Percentiles rank a stretch among this genome's conserved stretches.
phyloP scores from a whole-genome alignment of 2,113 vertebrate species.

The Aegypius monachus region DNA sequence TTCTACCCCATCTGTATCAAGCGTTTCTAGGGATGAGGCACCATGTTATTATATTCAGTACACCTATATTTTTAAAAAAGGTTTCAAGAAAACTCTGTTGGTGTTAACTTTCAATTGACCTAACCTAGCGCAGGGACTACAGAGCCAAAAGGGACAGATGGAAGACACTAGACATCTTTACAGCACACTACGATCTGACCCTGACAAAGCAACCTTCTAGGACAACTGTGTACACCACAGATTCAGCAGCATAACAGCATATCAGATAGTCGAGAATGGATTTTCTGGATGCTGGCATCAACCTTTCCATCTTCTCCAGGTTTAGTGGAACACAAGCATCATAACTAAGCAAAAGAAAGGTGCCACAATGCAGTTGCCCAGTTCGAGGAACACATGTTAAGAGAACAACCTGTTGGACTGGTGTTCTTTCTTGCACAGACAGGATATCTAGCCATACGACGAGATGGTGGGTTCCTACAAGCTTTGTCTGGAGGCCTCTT shows the following conservation, averaged over 20 bases:
- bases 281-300: not conserved
- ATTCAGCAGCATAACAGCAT: fast-evolving
- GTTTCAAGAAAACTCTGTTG: not conserved
- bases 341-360: not conserved
- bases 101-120: not conserved
- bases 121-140: not conserved
- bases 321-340: not conserved
- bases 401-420: too few relatives aligned
- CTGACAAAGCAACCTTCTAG: not conserved
- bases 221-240: not conserved
- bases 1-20: not conserved
- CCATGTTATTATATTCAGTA: not conserved
- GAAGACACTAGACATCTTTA: not conserved
- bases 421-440: not conserved
- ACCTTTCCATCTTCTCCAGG: not conserved
- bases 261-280: not conserved
- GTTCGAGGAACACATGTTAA: not conserved
- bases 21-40: not conserved
- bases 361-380: not conserved
- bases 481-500: not conserved
- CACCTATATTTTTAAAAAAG: not conserved
- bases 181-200: not conserved
- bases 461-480: not conserved
- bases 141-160: not conserved
- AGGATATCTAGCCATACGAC: not conserved